Evolutionary conservation across 2,797 vertebrate genomes (phyloP).

Genomic region (Pangasius mekongensis): DNA sequence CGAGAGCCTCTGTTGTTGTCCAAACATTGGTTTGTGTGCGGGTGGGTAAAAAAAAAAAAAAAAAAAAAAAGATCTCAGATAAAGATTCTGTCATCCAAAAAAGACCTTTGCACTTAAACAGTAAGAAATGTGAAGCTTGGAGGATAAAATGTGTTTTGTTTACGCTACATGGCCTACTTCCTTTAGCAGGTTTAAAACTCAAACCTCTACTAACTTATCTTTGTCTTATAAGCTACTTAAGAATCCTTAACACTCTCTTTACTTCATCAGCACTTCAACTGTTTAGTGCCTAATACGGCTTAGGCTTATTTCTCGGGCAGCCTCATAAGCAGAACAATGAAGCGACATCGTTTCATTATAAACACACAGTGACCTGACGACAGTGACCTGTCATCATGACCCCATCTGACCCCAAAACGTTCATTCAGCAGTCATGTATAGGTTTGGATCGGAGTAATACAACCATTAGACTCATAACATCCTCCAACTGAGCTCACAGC

Average conservation of each 20-base stretch:
- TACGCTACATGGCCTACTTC: neutral
- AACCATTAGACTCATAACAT: no score
- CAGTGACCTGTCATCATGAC: neutral
- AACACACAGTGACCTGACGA: neutral
- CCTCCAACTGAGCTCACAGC: neutral
- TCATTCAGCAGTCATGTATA: neutral
- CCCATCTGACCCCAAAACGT: neutral
- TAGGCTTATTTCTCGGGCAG: constrained; percentile 36
- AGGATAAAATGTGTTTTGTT: neutral
- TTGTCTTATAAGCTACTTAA: constrained; percentile 46
- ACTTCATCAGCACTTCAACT: constrained; percentile 49
- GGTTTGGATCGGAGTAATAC: neutral
- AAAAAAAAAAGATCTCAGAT: no score
- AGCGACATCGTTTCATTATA: neutral
- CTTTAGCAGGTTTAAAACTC: neutral
- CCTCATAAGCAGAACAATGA: neutral
- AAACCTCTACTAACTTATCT: neutral
- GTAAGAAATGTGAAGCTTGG: neutral
- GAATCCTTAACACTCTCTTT: constrained; percentile 42
- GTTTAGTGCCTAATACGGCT: constrained; percentile 23
- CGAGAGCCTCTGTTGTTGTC: neutral
- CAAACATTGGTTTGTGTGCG: neutral
- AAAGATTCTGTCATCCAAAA: neutral
- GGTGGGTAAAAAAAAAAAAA: neutral
- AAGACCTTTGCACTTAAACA: neutral